Evolutionary conservation across 1,140 invertebrate species (phyloP).

Genomic region (Hyles vespertilio): DNA sequence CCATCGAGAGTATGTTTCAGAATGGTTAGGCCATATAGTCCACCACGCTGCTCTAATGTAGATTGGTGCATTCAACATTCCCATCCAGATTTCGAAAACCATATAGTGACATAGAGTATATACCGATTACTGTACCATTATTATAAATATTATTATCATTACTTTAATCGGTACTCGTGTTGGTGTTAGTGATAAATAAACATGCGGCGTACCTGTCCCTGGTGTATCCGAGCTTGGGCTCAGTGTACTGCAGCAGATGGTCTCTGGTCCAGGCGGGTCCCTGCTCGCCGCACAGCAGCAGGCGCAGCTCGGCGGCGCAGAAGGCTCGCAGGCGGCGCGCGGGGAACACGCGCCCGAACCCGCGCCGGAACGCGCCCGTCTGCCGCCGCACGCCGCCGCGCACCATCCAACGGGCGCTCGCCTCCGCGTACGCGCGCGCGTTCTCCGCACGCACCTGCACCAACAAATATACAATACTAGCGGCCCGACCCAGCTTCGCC

Average conservation of each 20-base stretch:
- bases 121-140: too few relatives aligned
- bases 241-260: constrained; percentile 96
- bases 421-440: constrained; percentile 93
- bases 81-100: too few relatives aligned
- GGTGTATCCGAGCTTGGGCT: constrained; percentile 98
- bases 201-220: constrained; percentile 92
- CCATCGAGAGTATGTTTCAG: too few relatives aligned
- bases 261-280: constrained; percentile 96
- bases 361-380: constrained; percentile 90
- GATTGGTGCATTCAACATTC: too few relatives aligned
- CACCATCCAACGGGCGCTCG: constrained; percentile 90
- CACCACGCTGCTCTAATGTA: too few relatives aligned
- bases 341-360: constrained; percentile 96
- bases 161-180: too few relatives aligned
- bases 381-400: constrained; percentile 93
- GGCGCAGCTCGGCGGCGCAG: constrained; percentile 91
- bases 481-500: too few relatives aligned
- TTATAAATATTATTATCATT: too few relatives aligned
- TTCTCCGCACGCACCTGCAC: constrained; percentile 88
- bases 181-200: too few relatives aligned
- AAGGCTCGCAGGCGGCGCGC: constrained; percentile 95
- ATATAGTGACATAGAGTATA: too few relatives aligned
- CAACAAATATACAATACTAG: neutral
- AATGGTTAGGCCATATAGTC: too few relatives aligned
- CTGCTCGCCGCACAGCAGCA: constrained; percentile 98